These are phyloP conservation scores for Crotalus tigris DNA, from an alignment of 2,113 vertebrate genomes.

Conservation along the genomic window DNA sequence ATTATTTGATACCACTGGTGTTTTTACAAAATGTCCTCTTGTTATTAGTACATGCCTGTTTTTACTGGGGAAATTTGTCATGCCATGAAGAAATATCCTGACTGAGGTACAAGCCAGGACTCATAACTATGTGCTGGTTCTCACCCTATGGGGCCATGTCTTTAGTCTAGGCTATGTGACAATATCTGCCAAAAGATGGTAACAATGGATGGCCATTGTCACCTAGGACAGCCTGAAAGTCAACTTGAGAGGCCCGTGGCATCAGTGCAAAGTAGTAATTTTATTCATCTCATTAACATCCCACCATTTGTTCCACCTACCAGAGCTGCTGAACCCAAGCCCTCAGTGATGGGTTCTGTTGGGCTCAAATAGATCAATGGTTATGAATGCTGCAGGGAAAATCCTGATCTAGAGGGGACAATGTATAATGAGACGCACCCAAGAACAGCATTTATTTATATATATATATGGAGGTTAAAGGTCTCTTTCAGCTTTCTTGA, in stretches of 20 bases:
- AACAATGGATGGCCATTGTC: neutral
- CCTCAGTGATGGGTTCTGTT: neutral
- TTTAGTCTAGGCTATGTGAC: neutral
- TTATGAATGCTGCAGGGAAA: neutral
- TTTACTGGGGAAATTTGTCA: neutral
- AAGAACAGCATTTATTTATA: neutral
- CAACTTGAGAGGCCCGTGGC: neutral
- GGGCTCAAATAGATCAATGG: neutral
- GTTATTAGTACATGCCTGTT: neutral
- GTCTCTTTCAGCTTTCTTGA: neutral
- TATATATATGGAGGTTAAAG: neutral
- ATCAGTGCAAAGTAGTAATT: neutral
- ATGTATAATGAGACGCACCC: neutral
- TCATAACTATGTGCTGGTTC: neutral
- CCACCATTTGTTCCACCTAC: neutral
- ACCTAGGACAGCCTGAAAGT: neutral
- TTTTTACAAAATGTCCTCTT: neutral
- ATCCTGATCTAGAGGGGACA: neutral
- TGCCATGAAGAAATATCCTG: neutral
- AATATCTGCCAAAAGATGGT: neutral
- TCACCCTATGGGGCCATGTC: neutral
- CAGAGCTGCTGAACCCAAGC: neutral
- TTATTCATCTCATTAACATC: neutral
- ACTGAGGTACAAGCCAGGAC: neutral
- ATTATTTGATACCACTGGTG: neutral